A percentile compares a stretch with the other conserved stretches of the same genome.
Conservation (phyloP, 2,888 invertebrate species). For the Aphodius granarius region DNA sequence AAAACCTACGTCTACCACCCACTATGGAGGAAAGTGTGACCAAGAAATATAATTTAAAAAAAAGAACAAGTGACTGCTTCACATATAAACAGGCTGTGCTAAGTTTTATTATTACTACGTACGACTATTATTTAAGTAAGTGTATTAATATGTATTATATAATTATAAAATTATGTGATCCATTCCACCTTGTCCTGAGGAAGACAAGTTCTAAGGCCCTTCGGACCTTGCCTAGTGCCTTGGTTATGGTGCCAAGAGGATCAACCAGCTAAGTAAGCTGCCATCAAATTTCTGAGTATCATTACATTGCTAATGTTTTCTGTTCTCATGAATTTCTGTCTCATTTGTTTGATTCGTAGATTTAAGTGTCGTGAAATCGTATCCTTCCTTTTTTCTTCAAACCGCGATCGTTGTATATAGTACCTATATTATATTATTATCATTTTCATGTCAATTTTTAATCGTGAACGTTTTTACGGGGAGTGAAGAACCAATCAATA, state of each 20-base stretch:
- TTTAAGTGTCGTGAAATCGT: neutral
- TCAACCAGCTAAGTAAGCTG: constrained; percentile 53
- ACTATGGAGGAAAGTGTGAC: neutral
- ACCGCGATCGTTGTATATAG: neutral
- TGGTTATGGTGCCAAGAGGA: constrained; percentile 50
- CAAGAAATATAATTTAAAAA: neutral
- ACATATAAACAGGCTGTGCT: constrained; percentile 32
- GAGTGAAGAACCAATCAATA: neutral
- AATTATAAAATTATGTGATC: constrained; percentile 38
- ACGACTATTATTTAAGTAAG: constrained; percentile 28
- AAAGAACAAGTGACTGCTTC: constrained; percentile 25
- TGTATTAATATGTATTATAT: constrained; percentile 36
- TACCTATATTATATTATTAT: neutral
- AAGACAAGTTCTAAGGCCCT: constrained; percentile 36
- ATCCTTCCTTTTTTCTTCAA: neutral
- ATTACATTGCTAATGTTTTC: constrained; percentile 14
- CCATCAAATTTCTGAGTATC: constrained; percentile 36
- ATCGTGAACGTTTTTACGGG: neutral
- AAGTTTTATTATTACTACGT: constrained; percentile 25
- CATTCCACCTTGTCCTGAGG: constrained; percentile 47
- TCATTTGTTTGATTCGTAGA: neutral
- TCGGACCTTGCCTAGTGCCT: constrained; percentile 46
- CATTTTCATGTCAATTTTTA: neutral
- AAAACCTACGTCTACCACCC: neutral
- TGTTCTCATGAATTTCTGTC: neutral